phyloP scores from a whole-genome alignment of 2,888 invertebrate genomes.

The Nemurella pictetii region DNA sequence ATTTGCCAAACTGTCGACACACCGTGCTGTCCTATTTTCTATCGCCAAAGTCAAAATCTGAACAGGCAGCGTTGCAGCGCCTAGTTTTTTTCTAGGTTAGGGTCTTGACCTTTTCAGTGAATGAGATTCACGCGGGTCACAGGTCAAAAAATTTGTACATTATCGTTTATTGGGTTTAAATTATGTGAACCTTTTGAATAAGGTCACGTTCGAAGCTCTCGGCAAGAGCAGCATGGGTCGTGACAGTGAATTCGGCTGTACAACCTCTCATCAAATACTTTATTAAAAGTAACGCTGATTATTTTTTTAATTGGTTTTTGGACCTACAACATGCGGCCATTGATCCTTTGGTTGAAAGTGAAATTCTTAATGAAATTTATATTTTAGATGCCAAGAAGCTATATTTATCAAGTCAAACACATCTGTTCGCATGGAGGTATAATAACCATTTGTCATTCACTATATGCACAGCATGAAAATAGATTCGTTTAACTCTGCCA shows the following conservation, averaged over 20 bases:
- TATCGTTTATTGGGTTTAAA: not conserved
- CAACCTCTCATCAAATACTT: not conserved
- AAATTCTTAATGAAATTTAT: not conserved
- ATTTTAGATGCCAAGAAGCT: too few species aligned
- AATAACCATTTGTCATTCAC: too few species aligned
- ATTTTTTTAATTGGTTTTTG: not conserved
- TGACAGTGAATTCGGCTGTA: not conserved
- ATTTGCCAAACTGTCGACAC: not conserved
- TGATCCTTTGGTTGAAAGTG: not conserved
- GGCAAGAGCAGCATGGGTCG: too few species aligned
- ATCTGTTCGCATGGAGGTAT: too few species aligned
- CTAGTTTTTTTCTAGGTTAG: not conserved
- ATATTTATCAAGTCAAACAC: too few species aligned
- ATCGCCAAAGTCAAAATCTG: not conserved
- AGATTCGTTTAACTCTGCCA: too few species aligned
- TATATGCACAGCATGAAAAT: too few species aligned
- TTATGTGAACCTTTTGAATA: not conserved
- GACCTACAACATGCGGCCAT: not conserved
- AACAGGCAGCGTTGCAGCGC: not conserved
- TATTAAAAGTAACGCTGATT: not conserved
- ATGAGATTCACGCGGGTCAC: not conserved
- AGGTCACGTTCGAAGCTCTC: not conserved
- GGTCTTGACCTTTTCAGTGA: not conserved
- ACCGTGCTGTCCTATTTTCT: too few species aligned
- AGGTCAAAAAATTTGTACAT: not conserved